A percentile compares a stretch with the other conserved stretches of the same genome.
These are phyloP conservation scores for Sphinx pinastri DNA, from an alignment of 2,888 invertebrate genomes.

Conservation along the genomic window DNA sequence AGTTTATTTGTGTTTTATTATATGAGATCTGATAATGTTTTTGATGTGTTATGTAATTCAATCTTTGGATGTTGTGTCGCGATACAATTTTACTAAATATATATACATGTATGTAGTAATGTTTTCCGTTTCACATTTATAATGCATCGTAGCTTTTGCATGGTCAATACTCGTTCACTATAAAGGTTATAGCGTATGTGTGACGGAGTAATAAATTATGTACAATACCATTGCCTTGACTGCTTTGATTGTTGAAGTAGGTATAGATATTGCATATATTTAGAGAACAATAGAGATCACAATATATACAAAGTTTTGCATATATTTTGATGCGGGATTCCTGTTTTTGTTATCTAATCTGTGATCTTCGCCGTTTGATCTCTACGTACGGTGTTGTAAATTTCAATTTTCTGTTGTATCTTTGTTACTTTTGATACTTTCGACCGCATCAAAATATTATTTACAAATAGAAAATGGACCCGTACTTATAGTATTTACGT, in stretches of 20 bases:
- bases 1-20: conserved; percentile 61
- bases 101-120: conserved; percentile 36
- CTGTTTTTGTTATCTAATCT: conserved; percentile 4
- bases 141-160: conserved; percentile 58
- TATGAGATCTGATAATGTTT: conserved; percentile 43
- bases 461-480: conserved; percentile 26
- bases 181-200: conserved; percentile 35
- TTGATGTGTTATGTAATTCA: conserved; percentile 28
- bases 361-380: not conserved
- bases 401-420: not conserved
- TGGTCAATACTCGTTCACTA: conserved; percentile 35
- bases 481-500: conserved; percentile 46
- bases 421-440: conserved; percentile 16
- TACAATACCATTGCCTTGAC: conserved; percentile 63
- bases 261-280: conserved; percentile 32
- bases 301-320: not conserved
- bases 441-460: conserved; percentile 38
- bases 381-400: not conserved
- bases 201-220: conserved; percentile 47
- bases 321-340: conserved; percentile 19
- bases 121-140: conserved; percentile 46
- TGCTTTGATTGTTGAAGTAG: conserved; percentile 54
- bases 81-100: conserved; percentile 28
- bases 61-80: conserved; percentile 29
- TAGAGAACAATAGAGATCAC: conserved; percentile 21